These are phyloP conservation scores for Diaphora mendica DNA, from an alignment of 2,888 invertebrate species.

Conservation along the genomic window DNA sequence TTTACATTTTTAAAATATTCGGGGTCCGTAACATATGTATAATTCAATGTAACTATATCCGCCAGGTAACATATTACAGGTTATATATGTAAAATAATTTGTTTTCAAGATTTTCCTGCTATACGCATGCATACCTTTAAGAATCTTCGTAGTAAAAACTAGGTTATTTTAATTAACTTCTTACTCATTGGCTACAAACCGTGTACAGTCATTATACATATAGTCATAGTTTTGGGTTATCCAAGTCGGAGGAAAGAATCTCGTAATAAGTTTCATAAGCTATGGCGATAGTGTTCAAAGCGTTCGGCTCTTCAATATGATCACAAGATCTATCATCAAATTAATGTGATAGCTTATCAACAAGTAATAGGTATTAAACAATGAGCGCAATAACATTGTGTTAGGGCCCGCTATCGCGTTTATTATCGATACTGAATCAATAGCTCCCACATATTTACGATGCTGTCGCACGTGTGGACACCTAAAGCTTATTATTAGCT, in stretches of 20 bases:
- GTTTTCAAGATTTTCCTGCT: not conserved
- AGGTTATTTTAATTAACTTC: not conserved
- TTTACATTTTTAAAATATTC: no score
- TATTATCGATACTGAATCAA: constrained; percentile 6
- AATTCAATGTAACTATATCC: no score
- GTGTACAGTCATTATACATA: not conserved
- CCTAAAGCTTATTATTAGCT: not conserved
- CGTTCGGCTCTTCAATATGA: constrained; percentile 3
- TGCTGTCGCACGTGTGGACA: not conserved
- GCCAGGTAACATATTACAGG: not conserved
- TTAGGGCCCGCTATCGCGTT: constrained; percentile 3
- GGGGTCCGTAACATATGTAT: no score
- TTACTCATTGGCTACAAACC: not conserved
- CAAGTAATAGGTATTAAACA: constrained; percentile 6
- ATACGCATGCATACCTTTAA: not conserved
- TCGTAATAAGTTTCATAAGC: not conserved
- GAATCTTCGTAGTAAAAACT: not conserved
- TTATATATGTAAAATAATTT: not conserved
- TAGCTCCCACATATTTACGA: not conserved
- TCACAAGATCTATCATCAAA: constrained; percentile 3
- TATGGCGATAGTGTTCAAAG: not conserved
- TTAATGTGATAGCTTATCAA: constrained; percentile 5
- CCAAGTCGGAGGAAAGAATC: not conserved
- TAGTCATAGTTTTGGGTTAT: not conserved
- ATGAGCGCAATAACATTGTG: constrained; percentile 9